Evolutionary conservation across 1,140 invertebrate species (phyloP), one percentile per base, ranked within the genome.

Genomic region (Geopemphigus sp.): DNA sequence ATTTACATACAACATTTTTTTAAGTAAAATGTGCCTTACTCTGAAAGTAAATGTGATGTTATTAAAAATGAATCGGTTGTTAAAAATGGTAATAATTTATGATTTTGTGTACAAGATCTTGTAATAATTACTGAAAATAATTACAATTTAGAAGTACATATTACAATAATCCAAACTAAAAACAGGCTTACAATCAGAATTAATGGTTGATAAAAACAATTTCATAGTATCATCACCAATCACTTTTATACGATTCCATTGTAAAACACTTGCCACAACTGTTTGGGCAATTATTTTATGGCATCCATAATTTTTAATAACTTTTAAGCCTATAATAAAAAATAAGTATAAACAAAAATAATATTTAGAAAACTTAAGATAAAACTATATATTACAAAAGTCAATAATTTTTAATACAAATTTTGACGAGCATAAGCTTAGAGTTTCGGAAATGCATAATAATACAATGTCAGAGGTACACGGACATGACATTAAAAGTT

Each of bases 231-330:
- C 39, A 45, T 19, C 19, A 47, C 26, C 12, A 50, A 78, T 47
- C 19, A 47, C 22, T 78, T 63, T 78, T 19, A n/a, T 47, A 15
- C 10, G 57, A 78, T 63, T 78, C 74, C 74, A 78, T 50, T 78
- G 74, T 26, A 78, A 61, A 29, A 78, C 29, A 50, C 74, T 50
- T 61, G 57, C 57, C 6, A 78, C 4, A 12, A 78, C 15, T n/a
- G 57, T 19, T 26, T 78, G 74, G n/a, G 74, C n/a, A 63, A 63
- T 63, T 47, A 78, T 78, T 63, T 78, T 78, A 78, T 78, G 74
- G 11, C 74, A 78, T 11, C 74, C 74, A 78, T 47, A 78, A 5
- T 78, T 61, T 78, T 47, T 0, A 47, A 78, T 29, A 19, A 78
- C 6, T 47, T 78, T 78, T 5, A 63, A 59, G 12, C 57, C 74